Percentiles rank a stretch among this genome's conserved stretches.
phyloP scores from a whole-genome alignment of 2,113 vertebrate genomes.

The Ammodramus savannarum region DNA sequence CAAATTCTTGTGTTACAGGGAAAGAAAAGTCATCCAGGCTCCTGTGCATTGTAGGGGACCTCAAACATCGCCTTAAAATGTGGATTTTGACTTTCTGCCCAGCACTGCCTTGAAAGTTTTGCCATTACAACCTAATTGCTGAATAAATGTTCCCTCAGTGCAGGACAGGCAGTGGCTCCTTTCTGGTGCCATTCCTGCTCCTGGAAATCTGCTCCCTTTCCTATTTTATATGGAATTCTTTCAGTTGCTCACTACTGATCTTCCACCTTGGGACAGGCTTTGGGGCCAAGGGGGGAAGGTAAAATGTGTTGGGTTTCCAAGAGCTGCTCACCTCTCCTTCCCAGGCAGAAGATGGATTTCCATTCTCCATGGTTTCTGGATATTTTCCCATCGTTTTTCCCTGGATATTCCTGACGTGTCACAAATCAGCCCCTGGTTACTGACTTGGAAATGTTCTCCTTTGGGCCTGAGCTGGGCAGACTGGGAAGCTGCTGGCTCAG shows the following conservation, averaged over 20 bases:
- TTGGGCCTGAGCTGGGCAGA: background rate
- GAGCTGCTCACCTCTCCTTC: background rate
- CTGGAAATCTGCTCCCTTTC: background rate
- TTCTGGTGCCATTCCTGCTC: background rate
- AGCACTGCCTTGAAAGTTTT: slow-evolving; percentile 54
- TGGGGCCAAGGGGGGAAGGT: background rate
- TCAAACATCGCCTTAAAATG: slow-evolving; percentile 67
- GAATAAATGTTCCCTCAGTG: slow-evolving; percentile 56
- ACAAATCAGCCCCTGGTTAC: slow-evolving; percentile 17
- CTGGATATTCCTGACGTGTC: slow-evolving; percentile 25
- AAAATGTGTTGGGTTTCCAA: background rate
- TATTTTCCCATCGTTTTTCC: background rate
- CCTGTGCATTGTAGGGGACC: slow-evolving; percentile 52
- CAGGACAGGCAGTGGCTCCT: slow-evolving; percentile 4
- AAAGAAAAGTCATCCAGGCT: slow-evolving; percentile 21
- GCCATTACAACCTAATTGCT: slow-evolving; percentile 64
- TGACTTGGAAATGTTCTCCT: background rate
- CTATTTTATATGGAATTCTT: background rate
- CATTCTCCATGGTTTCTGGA: background rate
- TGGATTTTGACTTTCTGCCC: slow-evolving; percentile 75
- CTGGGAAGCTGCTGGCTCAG: background rate
- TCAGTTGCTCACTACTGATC: background rate
- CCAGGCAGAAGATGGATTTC: slow-evolving; percentile 45
- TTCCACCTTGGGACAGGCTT: background rate
- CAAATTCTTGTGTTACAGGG: background rate